phyloP scores from a whole-genome alignment of 2,888 invertebrate species.

The Melolontha melolontha region DNA sequence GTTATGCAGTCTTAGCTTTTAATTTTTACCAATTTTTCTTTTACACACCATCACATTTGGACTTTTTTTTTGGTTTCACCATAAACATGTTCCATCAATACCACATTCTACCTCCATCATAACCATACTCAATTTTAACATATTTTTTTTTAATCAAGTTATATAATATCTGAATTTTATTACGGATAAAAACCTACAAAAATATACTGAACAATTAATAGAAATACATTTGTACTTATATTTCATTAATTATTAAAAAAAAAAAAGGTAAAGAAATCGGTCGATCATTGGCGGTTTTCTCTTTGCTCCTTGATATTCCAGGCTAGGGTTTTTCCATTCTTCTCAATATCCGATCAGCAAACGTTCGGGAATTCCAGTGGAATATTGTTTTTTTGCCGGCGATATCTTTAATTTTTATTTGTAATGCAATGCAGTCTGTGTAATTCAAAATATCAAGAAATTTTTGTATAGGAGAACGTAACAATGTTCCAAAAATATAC shows the following conservation, averaged over 20 bases:
- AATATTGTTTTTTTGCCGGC: background rate
- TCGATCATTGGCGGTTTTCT: slow-evolving; percentile 1
- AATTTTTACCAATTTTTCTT: slow-evolving; percentile 6
- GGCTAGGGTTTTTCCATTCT: background rate
- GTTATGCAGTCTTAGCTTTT: background rate
- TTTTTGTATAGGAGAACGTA: background rate
- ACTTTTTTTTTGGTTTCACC: background rate
- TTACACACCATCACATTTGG: no score
- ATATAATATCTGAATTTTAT: no score
- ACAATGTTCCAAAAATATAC: no score
- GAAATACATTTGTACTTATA: slow-evolving; percentile 29
- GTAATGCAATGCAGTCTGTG: slow-evolving; percentile 34
- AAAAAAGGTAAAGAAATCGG: slow-evolving; percentile 5
- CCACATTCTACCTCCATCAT: background rate
- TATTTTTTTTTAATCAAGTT: slow-evolving; percentile 3
- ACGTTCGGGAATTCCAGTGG: background rate
- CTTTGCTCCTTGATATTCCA: slow-evolving; percentile 1
- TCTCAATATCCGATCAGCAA: slow-evolving; percentile 1
- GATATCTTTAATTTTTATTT: slow-evolving; percentile 5
- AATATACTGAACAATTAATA: slow-evolving; percentile 34
- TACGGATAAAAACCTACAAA: slow-evolving; percentile 21
- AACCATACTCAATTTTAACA: background rate
- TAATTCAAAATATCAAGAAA: slow-evolving; percentile 24
- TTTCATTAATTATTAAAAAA: slow-evolving; percentile 13
- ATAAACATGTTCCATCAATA: background rate